Base-by-base conservation (phyloP, 2,888 invertebrate species). In the Tinea semifulvella region DNA sequence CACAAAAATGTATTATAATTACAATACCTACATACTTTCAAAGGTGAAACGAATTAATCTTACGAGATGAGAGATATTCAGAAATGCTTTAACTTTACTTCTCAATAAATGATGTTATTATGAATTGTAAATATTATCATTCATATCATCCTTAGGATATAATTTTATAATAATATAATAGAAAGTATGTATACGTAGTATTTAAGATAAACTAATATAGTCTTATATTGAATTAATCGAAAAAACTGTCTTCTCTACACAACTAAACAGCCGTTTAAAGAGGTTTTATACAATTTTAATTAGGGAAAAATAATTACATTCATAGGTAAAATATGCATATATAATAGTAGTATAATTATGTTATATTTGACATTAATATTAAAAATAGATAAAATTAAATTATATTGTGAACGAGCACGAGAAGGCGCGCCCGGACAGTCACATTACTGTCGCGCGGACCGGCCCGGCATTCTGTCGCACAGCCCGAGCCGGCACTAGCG, bases 331-430 rank as follows among this genome's bases (percentile, higher is more conserved):
- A 75, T 77, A 80, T 73, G 77, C 71, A 55, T 70, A 67, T 67
- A 74, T 69, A 70, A 71, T 71, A 74, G 68, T 77, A 74, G 68
- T 76, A 74, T 71, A 67, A 76, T 77, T 74, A 79, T 70, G 70
- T 74, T 76, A 76, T 77, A 77, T 79, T 75, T 77, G 77, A 79
- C 76, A 75, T 77, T 77, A 76, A 73, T 79, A 77, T 79, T 80
- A 76, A 27, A 79, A 79, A 77, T 79, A 71, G 73, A 74, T 71
- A 74, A 77, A 80, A 75, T 77, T 75, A 77, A 79, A 76, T 75
- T 79, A 74, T 76, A 73, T 63, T 67, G 75, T 75, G 71, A 73
- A 71, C 71, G 75, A 72, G 76, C 73, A 75, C 67, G 45, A 39
- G 65, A 66, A 64, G 68, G 70, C 66, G 69, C 65, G 65, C 62